phyloP scores from a whole-genome alignment of 1,140 invertebrate species.

The Phymastichus coffea region DNA sequence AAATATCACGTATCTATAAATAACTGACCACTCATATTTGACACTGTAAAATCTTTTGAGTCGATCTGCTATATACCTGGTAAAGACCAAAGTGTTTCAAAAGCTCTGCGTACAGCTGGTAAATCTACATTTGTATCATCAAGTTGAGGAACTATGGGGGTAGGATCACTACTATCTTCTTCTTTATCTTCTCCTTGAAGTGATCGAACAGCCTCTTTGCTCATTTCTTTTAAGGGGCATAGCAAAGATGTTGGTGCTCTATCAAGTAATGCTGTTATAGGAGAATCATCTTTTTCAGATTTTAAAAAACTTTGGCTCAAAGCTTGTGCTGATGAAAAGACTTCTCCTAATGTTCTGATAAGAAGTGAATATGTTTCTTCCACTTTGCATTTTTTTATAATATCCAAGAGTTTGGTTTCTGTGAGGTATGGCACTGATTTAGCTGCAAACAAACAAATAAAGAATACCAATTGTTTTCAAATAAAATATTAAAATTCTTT shows the following conservation, averaged over 20 bases:
- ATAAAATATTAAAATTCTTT: neutral
- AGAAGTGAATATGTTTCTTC: conserved; percentile 65
- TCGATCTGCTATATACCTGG: conserved; percentile 53
- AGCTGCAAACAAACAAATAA: conserved; percentile 29
- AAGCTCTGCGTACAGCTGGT: conserved; percentile 65
- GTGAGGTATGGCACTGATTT: conserved; percentile 62
- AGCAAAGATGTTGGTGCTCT: conserved; percentile 51
- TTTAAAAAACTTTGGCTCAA: conserved; percentile 70
- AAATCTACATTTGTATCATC: conserved; percentile 62
- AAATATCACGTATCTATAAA: conserved; percentile 12
- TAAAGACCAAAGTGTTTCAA: conserved; percentile 59
- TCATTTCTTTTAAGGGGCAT: conserved; percentile 53
- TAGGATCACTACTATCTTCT: conserved; percentile 67
- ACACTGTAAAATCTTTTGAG: too few relatives aligned
- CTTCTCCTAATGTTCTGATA: conserved; percentile 68
- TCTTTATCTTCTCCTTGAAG: conserved; percentile 84
- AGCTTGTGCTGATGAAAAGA: conserved; percentile 72
- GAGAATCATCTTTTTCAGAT: conserved; percentile 51
- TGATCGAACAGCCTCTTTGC: conserved; percentile 69
- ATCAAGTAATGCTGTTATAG: conserved; percentile 55
- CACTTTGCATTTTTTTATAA: conserved; percentile 67
- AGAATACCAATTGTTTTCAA: neutral
- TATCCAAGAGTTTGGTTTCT: conserved; percentile 64
- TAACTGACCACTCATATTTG: neutral
- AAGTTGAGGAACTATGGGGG: conserved; percentile 54